phyloP scores from a whole-genome alignment of 2,113 vertebrate species.

The Plestiodon gilberti region DNA sequence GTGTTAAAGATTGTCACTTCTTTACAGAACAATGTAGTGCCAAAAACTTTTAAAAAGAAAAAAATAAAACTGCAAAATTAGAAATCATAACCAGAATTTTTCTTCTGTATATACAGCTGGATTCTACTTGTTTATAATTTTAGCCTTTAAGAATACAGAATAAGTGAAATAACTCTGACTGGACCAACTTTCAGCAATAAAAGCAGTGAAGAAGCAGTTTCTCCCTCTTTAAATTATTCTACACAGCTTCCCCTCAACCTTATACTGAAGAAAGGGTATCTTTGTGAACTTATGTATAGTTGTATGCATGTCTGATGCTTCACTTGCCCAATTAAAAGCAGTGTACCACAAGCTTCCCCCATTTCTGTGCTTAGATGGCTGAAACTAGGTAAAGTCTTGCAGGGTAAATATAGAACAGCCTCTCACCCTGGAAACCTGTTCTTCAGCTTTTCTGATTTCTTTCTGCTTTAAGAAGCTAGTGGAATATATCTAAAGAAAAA shows the following conservation, averaged over 20 bases:
- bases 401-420: background rate
- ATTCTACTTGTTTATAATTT: conserved; percentile 32
- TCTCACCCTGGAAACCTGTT: too few relatives aligned
- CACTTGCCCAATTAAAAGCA: background rate
- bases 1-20: conserved; percentile 90
- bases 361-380: background rate
- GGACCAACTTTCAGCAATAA: too few relatives aligned
- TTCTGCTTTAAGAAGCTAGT: too few relatives aligned
- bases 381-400: background rate
- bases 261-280: background rate
- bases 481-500: background rate
- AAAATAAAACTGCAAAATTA: conserved; percentile 74
- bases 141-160: too few relatives aligned
- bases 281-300: too few relatives aligned
- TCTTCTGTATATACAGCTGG: conserved; percentile 63
- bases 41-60: conserved; percentile 86
- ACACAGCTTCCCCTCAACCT: background rate
- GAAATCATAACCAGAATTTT: conserved; percentile 48
- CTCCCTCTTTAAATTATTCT: background rate
- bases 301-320: background rate
- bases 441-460: too few relatives aligned
- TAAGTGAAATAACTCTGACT: too few relatives aligned
- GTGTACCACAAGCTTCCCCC: background rate
- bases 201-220: too few relatives aligned
- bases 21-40: conserved; percentile 92